Evolutionary conservation across 2,113 vertebrate genomes (phyloP).

Genomic region (Acrocephalus kingi): DNA sequence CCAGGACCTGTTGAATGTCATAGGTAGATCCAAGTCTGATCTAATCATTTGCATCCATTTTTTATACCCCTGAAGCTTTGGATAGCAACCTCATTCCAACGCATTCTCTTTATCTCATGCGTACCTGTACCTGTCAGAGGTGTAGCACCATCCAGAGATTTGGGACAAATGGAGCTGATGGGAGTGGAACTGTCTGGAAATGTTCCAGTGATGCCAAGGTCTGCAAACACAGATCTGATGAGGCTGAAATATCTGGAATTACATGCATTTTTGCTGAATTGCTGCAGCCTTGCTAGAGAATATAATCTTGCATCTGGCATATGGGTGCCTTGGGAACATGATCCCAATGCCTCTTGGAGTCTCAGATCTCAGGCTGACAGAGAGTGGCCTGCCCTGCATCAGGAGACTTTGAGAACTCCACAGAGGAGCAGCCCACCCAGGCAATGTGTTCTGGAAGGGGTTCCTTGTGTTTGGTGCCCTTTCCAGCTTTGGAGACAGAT

Average conservation of each 20-base stretch:
- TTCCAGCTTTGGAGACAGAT: not conserved
- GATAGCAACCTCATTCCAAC: not conserved
- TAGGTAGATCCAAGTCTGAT: not conserved
- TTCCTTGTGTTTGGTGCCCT: not conserved
- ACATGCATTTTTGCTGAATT: constrained; percentile 42
- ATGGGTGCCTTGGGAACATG: constrained; percentile 4
- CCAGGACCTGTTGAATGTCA: not conserved
- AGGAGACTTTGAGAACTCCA: not conserved
- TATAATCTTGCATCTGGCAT: constrained; percentile 36
- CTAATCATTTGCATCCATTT: not conserved
- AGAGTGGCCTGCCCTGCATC: not conserved
- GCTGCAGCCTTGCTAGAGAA: constrained; percentile 17
- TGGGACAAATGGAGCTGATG: not conserved
- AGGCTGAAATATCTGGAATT: constrained; percentile 40
- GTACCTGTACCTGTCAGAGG: not conserved
- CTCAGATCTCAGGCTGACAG: not conserved
- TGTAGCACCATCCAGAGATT: not conserved
- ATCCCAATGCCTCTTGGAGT: not conserved
- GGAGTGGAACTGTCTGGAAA: constrained; percentile 7
- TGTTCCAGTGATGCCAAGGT: constrained; percentile 18
- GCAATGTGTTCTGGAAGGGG: not conserved
- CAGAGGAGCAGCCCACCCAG: not conserved
- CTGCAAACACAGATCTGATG: constrained; percentile 11
- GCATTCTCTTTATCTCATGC: not conserved
- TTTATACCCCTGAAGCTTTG: not conserved